Evolutionary conservation across 2,888 invertebrate genomes (phyloP).

Genomic region (Chymomyza fuscimana): DNA sequence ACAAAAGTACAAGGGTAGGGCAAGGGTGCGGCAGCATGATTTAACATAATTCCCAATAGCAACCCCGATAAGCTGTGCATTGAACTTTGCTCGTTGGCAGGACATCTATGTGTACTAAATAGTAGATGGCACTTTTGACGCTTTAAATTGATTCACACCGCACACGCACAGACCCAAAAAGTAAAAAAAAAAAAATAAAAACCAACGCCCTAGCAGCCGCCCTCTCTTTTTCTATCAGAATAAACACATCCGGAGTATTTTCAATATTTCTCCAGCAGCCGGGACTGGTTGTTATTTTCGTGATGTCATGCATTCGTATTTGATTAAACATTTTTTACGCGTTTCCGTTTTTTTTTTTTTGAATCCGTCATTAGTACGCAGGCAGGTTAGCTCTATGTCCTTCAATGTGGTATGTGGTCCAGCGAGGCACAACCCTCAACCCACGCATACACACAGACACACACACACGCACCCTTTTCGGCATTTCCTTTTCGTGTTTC

Average conservation of each 20-base stretch:
- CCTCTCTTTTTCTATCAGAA: neutral
- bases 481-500: slow-evolving; percentile 24
- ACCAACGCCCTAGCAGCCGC: neutral
- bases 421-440: slow-evolving; percentile 33
- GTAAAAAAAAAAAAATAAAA: too few relatives aligned
- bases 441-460: slow-evolving; percentile 28
- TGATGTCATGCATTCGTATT: slow-evolving; percentile 70
- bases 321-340: slow-evolving; percentile 75
- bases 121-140: slow-evolving; percentile 60
- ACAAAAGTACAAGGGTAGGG: slow-evolving; percentile 10
- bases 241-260: neutral
- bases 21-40: slow-evolving; percentile 52
- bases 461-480: slow-evolving; percentile 42
- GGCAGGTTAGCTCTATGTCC: slow-evolving; percentile 24
- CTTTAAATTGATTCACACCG: slow-evolving; percentile 74
- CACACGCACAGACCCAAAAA: slow-evolving; percentile 48
- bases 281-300: slow-evolving; percentile 28
- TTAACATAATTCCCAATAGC: slow-evolving; percentile 66
- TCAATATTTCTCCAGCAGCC: slow-evolving; percentile 2
- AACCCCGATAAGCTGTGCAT: slow-evolving; percentile 29
- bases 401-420: slow-evolving; percentile 50
- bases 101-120: slow-evolving; percentile 57
- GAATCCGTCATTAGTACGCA: slow-evolving; percentile 62
- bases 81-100: slow-evolving; percentile 51
- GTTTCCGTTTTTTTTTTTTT: slow-evolving; percentile 57